Evolutionary conservation across 2,113 vertebrate species (phyloP).

Genomic region (Bubo bubo): DNA sequence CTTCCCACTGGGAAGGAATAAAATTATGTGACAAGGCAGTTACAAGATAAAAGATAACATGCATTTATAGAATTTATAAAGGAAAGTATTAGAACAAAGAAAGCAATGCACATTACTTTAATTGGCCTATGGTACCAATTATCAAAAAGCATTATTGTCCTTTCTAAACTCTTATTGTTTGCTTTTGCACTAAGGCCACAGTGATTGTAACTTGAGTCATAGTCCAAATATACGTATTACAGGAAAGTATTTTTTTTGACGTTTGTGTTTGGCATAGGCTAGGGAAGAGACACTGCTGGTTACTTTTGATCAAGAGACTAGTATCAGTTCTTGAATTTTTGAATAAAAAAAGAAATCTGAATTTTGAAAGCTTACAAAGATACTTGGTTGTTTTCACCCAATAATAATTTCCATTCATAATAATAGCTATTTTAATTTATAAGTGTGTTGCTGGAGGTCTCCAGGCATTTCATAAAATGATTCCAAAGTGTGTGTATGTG

Average conservation of each 20-base stretch:
- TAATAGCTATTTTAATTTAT: neutral
- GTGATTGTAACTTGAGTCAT: neutral
- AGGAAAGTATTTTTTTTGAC: neutral
- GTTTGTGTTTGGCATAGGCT: neutral
- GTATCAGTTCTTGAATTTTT: neutral
- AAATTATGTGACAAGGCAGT: neutral
- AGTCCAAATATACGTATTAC: neutral
- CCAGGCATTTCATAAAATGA: neutral
- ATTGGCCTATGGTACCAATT: neutral
- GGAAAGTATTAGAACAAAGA: neutral
- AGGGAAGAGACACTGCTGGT: neutral
- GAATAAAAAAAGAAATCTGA: neutral
- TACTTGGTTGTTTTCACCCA: neutral
- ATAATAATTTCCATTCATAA: neutral
- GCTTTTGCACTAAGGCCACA: neutral
- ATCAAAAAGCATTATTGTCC: accelerated
- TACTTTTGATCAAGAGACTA: neutral
- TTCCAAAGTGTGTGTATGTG: neutral
- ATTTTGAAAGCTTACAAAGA: neutral
- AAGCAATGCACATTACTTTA: neutral
- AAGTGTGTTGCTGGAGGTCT: neutral
- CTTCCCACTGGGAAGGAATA: neutral
- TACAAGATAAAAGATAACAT: neutral
- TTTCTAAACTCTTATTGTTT: neutral
- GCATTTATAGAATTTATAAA: neutral